phyloP scores from a whole-genome alignment of 2,797 vertebrate species.

The Siniperca obscura region DNA sequence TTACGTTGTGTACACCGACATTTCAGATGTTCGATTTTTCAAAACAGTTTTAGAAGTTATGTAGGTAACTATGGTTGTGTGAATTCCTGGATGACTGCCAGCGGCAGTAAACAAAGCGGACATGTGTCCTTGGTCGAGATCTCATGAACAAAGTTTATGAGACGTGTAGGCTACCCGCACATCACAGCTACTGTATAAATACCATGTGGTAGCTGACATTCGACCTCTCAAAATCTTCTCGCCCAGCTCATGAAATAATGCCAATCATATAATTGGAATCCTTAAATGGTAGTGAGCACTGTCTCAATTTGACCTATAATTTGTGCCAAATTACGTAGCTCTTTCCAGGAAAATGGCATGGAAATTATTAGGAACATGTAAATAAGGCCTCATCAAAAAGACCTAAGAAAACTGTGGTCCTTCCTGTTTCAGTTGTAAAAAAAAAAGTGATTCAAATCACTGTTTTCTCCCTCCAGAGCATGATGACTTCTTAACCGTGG shows the following conservation, averaged over 20 bases:
- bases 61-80: no score
- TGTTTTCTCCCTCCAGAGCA: constrained; percentile 83
- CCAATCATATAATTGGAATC: neutral
- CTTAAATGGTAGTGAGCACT: neutral
- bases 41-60: no score
- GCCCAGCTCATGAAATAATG: neutral
- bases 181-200: no score
- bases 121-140: no score
- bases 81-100: no score
- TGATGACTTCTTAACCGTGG: constrained; percentile 95
- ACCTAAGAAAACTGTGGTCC: neutral
- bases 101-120: no score
- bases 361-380: neutral
- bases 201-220: no score
- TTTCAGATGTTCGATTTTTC: neutral
- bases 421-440: neutral
- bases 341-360: neutral
- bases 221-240: no score
- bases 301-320: neutral
- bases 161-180: no score
- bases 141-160: no score
- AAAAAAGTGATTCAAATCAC: neutral
- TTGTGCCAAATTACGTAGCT: neutral
- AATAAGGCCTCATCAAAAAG: neutral
- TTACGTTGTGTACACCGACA: no score